Conservation (phyloP, 2,888 invertebrate species). For the Stictocephala bisonia region DNA sequence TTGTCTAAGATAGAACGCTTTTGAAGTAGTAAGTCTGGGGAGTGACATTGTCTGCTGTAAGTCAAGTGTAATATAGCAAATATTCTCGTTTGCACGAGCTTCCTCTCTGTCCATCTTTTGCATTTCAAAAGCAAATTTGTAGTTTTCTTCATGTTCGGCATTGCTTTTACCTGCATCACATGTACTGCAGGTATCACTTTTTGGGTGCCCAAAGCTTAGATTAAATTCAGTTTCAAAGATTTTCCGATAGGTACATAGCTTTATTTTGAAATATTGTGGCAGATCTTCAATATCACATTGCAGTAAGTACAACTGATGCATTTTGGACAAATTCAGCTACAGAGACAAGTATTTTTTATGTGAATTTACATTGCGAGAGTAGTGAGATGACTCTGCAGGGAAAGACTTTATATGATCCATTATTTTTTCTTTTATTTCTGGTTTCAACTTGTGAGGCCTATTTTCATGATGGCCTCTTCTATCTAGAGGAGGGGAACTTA, state of each 20-base stretch:
- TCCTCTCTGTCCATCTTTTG: slow-evolving; percentile 44
- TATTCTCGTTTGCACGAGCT: slow-evolving; percentile 35
- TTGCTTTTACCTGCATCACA: slow-evolving; percentile 52
- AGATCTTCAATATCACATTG: background rate
- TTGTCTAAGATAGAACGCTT: slow-evolving; percentile 54
- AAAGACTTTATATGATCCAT: slow-evolving; percentile 29
- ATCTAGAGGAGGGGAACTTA: slow-evolving; percentile 35
- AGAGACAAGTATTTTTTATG: slow-evolving; percentile 43
- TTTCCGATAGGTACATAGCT: slow-evolving; percentile 28
- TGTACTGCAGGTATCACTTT: slow-evolving; percentile 55
- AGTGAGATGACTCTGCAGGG: slow-evolving; percentile 41
- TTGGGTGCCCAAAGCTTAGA: slow-evolving; percentile 55
- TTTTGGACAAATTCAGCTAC: slow-evolving; percentile 11
- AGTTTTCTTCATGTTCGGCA: slow-evolving; percentile 49
- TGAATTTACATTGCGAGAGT: slow-evolving; percentile 20
- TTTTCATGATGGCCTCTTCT: slow-evolving; percentile 13
- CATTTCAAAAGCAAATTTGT: slow-evolving; percentile 41
- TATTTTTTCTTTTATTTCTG: slow-evolving; percentile 18
- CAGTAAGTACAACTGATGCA: slow-evolving; percentile 27
- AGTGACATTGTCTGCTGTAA: slow-evolving; percentile 54
- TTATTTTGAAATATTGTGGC: slow-evolving; percentile 3
- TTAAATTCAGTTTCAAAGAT: slow-evolving; percentile 34
- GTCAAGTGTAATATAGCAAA: slow-evolving; percentile 50
- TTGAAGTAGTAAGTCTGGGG: slow-evolving; percentile 53
- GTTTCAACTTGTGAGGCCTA: slow-evolving; percentile 29